Base-by-base conservation (phyloP, 30 jellyfish, hydroid and myxozoan species). In the Morbakka virulenta region DNA sequence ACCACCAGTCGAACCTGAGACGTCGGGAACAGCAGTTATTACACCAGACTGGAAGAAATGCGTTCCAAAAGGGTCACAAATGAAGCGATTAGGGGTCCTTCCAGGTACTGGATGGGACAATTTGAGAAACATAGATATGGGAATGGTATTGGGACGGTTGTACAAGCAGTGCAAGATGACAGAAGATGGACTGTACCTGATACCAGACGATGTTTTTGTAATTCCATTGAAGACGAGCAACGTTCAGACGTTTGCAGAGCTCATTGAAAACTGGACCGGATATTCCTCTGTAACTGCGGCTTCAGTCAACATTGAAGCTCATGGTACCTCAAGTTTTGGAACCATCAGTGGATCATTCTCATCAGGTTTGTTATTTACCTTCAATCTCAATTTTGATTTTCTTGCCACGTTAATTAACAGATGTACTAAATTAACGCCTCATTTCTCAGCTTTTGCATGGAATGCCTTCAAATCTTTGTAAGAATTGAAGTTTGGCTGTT, bases 61-160 rank as follows among this genome's bases (percentile, higher is more conserved):
- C 17, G 17, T 41, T 9, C 13, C 13, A 17, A 6, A 9, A 17
- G 57, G 17, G 13, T 9, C 57, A 9, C 9, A 41, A 41, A 31
- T 70, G 29, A 69, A 70, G 81, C 67, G 88, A 83, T 67, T 85
- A 1, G 95, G 76, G 76, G 95, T 75, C 36, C 86, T 85, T 14
- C 95, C 95, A 21, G 95, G 95, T 17, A 86, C 86, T 28, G 95
- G 95, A 9, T 85, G 95, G 95, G 95, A 85, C 64, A 85, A 85
- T 62, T 79, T 85, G 4, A 82, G 89, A 21, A 85, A 85, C 52
- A 70, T 85, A n/a, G 95, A 85, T 81, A 85, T 85, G 95, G 95
- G 95, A 21, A 33, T 82, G 24, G 68, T 85, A 12, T 64, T 84
- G 23, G 13, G 21, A 33, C 61, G 75, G 32, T 74, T 74, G 35